A percentile compares a stretch with the other conserved stretches of the same genome.
phyloP scores from a whole-genome alignment of 2,888 invertebrate genomes.

The Diploptera punctata region DNA sequence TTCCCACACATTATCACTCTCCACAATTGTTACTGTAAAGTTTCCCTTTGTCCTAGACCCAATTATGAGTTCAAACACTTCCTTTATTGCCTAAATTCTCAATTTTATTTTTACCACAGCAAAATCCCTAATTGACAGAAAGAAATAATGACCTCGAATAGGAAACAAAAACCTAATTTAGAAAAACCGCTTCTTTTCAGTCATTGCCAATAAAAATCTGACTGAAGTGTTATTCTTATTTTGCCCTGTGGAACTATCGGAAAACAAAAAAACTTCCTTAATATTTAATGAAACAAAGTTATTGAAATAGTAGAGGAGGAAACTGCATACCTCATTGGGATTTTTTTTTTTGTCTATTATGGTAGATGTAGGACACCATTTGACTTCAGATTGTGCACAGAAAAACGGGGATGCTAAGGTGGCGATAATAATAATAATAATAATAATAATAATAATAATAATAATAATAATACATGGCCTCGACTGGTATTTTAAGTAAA shows the following conservation, averaged over 20 bases:
- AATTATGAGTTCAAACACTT: neutral
- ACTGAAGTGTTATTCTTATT: neutral
- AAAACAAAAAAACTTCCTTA: no score
- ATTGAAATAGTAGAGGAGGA: no score
- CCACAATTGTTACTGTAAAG: neutral
- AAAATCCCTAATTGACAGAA: neutral
- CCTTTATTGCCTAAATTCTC: neutral
- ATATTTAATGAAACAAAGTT: no score
- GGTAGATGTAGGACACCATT: neutral
- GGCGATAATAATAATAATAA: no score
- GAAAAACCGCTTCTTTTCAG: neutral
- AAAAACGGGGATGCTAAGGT: neutral
- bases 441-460: no score
- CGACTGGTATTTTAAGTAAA: no score
- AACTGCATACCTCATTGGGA: neutral
- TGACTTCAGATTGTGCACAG: neutral
- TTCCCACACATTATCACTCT: neutral
- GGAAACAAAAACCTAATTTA: neutral
- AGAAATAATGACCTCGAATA: no score
- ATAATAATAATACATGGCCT: no score
- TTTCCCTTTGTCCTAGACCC: neutral
- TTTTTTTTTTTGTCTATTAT: neutral
- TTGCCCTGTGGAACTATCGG: neutral
- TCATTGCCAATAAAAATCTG: neutral
- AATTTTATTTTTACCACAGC: neutral